These are phyloP conservation scores for Oryzias curvinotus DNA, from an alignment of 2,113 vertebrate species.

Conservation along the genomic window DNA sequence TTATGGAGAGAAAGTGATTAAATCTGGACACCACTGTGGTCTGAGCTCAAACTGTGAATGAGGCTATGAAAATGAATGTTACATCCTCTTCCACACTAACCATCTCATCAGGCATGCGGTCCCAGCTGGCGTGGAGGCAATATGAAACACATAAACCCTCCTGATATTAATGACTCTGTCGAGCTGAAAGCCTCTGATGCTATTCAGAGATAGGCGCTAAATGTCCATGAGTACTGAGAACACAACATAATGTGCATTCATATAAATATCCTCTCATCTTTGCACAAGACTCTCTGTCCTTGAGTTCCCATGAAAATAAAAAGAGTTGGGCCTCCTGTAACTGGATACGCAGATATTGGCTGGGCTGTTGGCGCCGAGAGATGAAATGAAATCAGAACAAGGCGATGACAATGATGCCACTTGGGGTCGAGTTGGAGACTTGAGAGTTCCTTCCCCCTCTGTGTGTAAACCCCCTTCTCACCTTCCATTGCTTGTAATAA, in stretches of 20 bases:
- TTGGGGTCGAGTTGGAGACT: conserved; percentile 73
- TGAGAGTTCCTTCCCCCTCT: conserved; percentile 49
- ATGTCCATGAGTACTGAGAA: conserved; percentile 59
- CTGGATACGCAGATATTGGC: conserved; percentile 67
- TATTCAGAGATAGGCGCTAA: conserved; percentile 69
- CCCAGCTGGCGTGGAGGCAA: conserved; percentile 66
- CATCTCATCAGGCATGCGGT: conserved; percentile 57
- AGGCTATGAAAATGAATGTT: conserved; percentile 34
- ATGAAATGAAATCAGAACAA: conserved; percentile 81
- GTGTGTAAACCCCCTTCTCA: conserved; percentile 33
- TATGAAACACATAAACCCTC: conserved; percentile 71
- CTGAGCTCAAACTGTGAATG: conserved; percentile 27
- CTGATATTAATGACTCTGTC: conserved; percentile 71
- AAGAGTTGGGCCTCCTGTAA: conserved; percentile 75
- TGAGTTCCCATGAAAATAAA: conserved; percentile 79
- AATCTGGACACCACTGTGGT: conserved; percentile 24
- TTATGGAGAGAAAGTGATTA: conserved; percentile 37
- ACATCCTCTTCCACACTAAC: conserved; percentile 35
- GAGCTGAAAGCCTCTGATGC: conserved; percentile 66
- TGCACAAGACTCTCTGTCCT: conserved; percentile 53
- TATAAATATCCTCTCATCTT: conserved; percentile 69
- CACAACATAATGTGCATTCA: conserved; percentile 70
- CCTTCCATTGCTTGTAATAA: background rate
- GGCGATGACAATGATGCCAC: conserved; percentile 80
- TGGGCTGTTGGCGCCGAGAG: conserved; percentile 71